Percentiles rank a stretch among this genome's conserved stretches.
Conservation (phyloP, 2,888 invertebrate species). For the Polietes domitor region DNA sequence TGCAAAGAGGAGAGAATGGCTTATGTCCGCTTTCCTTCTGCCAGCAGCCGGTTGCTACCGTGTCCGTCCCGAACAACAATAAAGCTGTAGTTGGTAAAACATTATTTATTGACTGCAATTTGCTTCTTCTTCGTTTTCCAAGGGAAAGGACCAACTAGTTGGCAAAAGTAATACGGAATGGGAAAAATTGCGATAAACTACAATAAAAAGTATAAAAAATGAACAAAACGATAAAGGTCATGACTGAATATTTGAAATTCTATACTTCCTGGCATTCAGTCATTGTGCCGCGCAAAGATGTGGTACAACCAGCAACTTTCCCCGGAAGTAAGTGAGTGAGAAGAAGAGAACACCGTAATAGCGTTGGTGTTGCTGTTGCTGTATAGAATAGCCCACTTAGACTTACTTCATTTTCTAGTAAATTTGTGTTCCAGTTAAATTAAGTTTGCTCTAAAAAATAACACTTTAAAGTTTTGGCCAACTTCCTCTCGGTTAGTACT, state of each 20-base stretch:
- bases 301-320: background rate
- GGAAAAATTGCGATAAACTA: conserved; percentile 16
- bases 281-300: background rate
- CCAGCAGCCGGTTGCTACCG: background rate
- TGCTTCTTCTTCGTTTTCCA: conserved; percentile 19
- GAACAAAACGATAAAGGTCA: conserved; percentile 30
- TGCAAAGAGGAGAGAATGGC: background rate
- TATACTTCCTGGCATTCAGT: conserved; percentile 20
- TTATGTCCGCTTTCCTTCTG: conserved; percentile 3
- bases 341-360: too few relatives aligned
- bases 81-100: conserved; percentile 38
- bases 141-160: background rate
- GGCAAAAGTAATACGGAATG: conserved; percentile 3
- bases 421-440: background rate
- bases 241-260: conserved; percentile 30
- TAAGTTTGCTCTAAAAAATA: conserved; percentile 15
- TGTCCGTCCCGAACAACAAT: conserved; percentile 6
- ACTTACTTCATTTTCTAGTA: background rate
- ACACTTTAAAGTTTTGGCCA: conserved; percentile 27
- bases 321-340: background rate
- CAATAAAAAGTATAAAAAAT: conserved; percentile 10
- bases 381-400: background rate
- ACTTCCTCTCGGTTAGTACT: background rate
- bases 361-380: too few relatives aligned
- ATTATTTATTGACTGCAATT: conserved; percentile 59